Conservation (phyloP, 1,140 invertebrate species). For the Drosophila nigromelanica region DNA sequence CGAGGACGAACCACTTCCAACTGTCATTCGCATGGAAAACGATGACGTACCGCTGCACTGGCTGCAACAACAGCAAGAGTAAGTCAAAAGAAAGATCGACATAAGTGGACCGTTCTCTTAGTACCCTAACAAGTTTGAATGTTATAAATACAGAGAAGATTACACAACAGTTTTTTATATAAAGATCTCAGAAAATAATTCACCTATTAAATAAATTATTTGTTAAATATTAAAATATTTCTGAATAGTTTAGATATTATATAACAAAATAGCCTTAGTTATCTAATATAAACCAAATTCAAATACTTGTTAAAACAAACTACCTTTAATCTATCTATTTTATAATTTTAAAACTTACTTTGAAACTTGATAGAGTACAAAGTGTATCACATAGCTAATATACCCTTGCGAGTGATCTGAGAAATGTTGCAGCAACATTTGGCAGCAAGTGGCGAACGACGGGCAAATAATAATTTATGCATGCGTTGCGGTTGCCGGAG, state of each 20-base stretch:
- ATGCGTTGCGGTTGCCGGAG: constrained; percentile 71
- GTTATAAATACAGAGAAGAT: no score
- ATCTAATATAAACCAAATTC: no score
- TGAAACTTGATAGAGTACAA: not conserved
- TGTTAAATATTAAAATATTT: no score
- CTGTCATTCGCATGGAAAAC: constrained; percentile 73
- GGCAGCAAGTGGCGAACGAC: constrained; percentile 70
- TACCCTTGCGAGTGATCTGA: not conserved
- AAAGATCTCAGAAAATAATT: no score
- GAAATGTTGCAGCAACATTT: constrained; percentile 71
- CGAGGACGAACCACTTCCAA: constrained; percentile 67
- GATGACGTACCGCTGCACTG: constrained; percentile 65
- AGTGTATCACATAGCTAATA: constrained; percentile 1
- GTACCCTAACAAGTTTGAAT: constrained; percentile 9
- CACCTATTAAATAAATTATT: no score
- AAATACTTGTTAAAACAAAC: no score
- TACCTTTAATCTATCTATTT: no score
- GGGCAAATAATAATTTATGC: constrained; percentile 80
- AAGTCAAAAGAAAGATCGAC: not conserved
- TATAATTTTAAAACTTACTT: no score
- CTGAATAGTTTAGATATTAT: no score
- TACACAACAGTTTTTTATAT: no score
- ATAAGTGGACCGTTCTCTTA: not conserved
- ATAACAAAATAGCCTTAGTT: no score
- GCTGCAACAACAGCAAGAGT: constrained; percentile 15